Percentiles rank a stretch among this genome's conserved stretches.
These are phyloP conservation scores for Lacanobia wlatinum DNA, from an alignment of 2,888 invertebrate genomes.

Conservation along the genomic window DNA sequence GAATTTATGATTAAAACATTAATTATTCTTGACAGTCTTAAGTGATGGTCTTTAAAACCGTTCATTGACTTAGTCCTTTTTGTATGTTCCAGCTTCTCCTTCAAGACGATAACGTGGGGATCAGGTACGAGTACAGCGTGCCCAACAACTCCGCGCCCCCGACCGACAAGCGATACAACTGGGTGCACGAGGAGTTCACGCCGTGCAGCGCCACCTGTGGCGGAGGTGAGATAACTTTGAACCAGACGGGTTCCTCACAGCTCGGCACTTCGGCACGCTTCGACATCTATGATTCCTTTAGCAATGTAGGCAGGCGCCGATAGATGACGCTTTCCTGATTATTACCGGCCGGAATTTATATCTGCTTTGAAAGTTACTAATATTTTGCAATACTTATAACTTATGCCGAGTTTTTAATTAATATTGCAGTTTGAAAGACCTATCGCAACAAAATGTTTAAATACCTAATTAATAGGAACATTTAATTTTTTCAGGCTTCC, in stretches of 20 bases:
- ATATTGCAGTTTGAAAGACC: too few relatives aligned
- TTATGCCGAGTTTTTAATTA: too few relatives aligned
- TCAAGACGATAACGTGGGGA: slow-evolving; percentile 94
- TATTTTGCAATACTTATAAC: too few relatives aligned
- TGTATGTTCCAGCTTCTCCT: slow-evolving; percentile 93
- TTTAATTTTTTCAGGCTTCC: slow-evolving; percentile 90
- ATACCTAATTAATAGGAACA: background rate
- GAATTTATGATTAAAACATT: background rate
- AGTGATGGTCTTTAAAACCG: background rate
- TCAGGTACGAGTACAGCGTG: slow-evolving; percentile 97
- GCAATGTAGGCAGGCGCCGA: background rate
- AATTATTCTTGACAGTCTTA: background rate
- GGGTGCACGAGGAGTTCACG: slow-evolving; percentile 94
- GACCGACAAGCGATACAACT: slow-evolving; percentile 94
- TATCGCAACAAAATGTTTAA: background rate
- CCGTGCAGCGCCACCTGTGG: slow-evolving; percentile 97
- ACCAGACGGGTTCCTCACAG: background rate
- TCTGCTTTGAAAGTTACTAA: too few relatives aligned
- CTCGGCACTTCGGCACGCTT: background rate
- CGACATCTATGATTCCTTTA: background rate
- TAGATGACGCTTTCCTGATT: slow-evolving; percentile 20
- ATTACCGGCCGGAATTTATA: background rate
- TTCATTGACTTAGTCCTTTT: background rate
- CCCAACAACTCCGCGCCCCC: slow-evolving; percentile 93
- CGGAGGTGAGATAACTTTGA: slow-evolving; percentile 91